phyloP scores from a whole-genome alignment of 1,140 invertebrate species.

The Linepithema humile region DNA sequence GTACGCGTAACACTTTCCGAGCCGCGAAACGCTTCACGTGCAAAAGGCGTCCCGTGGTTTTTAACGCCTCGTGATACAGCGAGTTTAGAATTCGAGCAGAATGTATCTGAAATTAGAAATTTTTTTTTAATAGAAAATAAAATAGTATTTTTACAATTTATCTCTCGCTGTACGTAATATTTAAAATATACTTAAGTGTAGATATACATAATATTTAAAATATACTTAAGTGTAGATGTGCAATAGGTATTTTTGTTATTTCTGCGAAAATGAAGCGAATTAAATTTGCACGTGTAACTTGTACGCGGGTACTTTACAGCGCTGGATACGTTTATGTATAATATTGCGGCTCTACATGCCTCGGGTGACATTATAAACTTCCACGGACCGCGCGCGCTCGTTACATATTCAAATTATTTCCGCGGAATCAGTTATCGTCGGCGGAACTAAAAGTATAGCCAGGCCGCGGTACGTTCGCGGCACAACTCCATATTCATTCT shows the following conservation, averaged over 20 bases:
- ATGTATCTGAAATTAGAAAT: too few species aligned
- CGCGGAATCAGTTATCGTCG: constrained; percentile 28
- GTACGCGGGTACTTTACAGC: neutral
- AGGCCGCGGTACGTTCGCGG: neutral
- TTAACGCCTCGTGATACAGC: neutral
- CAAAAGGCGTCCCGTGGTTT: neutral
- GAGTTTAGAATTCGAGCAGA: neutral
- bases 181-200: too few species aligned
- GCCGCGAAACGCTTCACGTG: neutral
- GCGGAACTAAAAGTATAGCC: neutral
- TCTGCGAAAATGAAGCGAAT: neutral
- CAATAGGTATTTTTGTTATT: neutral
- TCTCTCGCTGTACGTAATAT: too few species aligned
- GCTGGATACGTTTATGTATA: neutral
- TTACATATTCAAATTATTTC: constrained; percentile 55
- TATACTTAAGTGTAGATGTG: too few species aligned
- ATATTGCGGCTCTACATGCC: neutral
- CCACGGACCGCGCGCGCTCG: constrained; percentile 17
- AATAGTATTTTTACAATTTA: too few species aligned
- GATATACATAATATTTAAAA: neutral
- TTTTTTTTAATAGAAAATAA: too few species aligned
- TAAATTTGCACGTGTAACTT: neutral
- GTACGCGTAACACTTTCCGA: neutral
- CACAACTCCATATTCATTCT: neutral
- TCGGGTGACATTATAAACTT: constrained; percentile 14